These are phyloP conservation scores for Vulpes ferrilata DNA, from an alignment of 2,113 vertebrate species.

Conservation along the genomic window DNA sequence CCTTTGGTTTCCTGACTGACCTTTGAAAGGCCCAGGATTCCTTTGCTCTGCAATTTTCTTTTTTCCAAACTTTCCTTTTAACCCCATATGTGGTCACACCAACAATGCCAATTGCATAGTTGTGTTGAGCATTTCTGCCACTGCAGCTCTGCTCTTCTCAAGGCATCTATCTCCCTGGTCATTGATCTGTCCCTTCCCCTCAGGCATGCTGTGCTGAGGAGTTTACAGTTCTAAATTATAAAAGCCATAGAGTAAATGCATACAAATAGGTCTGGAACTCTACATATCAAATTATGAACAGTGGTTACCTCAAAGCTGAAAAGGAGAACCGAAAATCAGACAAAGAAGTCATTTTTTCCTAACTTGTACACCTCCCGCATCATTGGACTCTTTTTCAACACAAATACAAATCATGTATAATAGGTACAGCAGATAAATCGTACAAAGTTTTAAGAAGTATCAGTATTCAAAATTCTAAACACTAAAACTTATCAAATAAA, in stretches of 20 bases:
- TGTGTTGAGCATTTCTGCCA: neutral
- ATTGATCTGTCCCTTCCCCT: neutral
- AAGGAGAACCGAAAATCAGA: neutral
- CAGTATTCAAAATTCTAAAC: constrained; percentile 41
- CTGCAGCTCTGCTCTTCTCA: neutral
- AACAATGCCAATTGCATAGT: neutral
- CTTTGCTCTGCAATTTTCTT: neutral
- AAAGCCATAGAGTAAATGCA: neutral
- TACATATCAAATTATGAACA: neutral
- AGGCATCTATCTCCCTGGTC: neutral
- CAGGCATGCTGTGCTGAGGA: neutral
- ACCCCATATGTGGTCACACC: neutral
- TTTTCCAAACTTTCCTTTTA: neutral
- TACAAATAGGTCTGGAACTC: neutral
- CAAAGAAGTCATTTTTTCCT: constrained; percentile 7
- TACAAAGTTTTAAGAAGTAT: neutral
- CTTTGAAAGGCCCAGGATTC: neutral
- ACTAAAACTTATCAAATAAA: neutral
- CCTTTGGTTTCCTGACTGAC: neutral
- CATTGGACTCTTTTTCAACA: neutral
- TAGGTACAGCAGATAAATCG: neutral
- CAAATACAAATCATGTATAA: constrained; percentile 41
- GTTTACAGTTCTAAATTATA: neutral
- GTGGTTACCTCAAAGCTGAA: neutral
- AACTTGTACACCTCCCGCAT: neutral